A percentile compares a stretch with the other conserved stretches of the same genome.
Conservation (phyloP, 2,113 vertebrate genomes). For the Pelecanus crispus region DNA sequence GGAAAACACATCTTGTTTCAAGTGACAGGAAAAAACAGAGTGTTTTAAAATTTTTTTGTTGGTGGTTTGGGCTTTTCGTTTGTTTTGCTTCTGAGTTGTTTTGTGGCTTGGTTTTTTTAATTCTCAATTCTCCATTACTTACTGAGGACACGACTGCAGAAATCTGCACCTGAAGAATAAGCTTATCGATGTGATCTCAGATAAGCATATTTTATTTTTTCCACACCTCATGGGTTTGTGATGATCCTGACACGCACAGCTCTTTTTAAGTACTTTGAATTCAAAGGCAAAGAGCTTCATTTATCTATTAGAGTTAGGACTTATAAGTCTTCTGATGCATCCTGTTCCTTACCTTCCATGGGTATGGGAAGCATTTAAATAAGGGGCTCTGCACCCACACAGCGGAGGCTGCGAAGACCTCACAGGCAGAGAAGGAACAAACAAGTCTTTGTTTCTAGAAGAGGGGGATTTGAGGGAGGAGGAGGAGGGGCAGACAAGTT, state of each 20-base stretch:
- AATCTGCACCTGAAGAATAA: not conserved
- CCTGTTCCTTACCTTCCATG: constrained; percentile 46
- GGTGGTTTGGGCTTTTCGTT: not conserved
- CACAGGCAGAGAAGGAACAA: constrained; percentile 74
- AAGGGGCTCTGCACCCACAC: constrained; percentile 54
- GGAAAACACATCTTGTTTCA: not conserved
- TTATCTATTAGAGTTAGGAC: not conserved
- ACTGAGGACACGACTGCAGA: not conserved
- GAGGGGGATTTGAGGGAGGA: constrained; percentile 38
- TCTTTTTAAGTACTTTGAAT: not conserved
- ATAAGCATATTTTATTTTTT: not conserved
- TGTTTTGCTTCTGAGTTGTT: not conserved
- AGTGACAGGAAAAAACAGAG: not conserved
- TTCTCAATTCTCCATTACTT: not conserved
- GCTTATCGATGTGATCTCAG: not conserved
- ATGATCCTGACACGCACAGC: not conserved
- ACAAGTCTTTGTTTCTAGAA: constrained; percentile 71
- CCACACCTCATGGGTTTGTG: not conserved
- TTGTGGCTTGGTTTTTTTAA: not conserved
- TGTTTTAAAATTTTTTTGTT: not conserved
- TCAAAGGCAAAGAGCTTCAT: not conserved
- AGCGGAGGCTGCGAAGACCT: constrained; percentile 62
- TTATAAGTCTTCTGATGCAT: constrained; percentile 21
- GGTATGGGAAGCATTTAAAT: constrained; percentile 55
- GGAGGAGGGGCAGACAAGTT: constrained; percentile 35